phyloP scores from a whole-genome alignment of 2,113 vertebrate species.

The Myodes glareolus region DNA sequence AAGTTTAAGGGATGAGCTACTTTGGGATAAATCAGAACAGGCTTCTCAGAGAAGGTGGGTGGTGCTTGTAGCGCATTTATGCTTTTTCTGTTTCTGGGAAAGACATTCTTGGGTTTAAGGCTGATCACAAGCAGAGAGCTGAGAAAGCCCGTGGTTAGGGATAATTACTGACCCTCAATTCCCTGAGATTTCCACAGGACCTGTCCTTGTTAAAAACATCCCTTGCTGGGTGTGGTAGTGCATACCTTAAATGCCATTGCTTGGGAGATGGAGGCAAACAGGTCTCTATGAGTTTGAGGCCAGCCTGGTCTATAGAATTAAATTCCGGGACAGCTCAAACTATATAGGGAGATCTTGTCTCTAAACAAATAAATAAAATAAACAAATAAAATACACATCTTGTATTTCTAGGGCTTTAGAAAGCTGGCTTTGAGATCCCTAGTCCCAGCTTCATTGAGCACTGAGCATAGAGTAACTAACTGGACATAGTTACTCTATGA shows the following conservation, averaged over 20 bases:
- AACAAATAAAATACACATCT: not conserved
- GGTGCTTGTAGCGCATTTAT: not conserved
- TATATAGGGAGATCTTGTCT: not conserved
- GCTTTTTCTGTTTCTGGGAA: not conserved
- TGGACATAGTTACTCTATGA: not conserved
- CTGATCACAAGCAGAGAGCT: not conserved
- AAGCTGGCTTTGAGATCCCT: not conserved
- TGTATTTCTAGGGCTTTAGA: not conserved
- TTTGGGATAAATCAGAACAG: not conserved
- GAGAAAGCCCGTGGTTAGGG: not conserved
- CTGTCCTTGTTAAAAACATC: not conserved
- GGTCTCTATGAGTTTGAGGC: not conserved
- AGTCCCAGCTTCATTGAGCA: not conserved
- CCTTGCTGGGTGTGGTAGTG: not conserved
- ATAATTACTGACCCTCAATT: not conserved
- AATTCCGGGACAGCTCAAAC: not conserved
- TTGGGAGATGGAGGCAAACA: not conserved
- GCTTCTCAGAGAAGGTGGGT: not conserved
- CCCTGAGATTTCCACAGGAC: not conserved
- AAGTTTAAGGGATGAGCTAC: not conserved
- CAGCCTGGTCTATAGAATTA: not conserved
- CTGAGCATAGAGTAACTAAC: no score
- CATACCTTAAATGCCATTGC: not conserved
- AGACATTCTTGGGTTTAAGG: not conserved
- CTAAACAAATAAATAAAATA: not conserved